Evolutionary conservation across 2,797 vertebrate species (phyloP).

Genomic region (Cossypha heuglini): DNA sequence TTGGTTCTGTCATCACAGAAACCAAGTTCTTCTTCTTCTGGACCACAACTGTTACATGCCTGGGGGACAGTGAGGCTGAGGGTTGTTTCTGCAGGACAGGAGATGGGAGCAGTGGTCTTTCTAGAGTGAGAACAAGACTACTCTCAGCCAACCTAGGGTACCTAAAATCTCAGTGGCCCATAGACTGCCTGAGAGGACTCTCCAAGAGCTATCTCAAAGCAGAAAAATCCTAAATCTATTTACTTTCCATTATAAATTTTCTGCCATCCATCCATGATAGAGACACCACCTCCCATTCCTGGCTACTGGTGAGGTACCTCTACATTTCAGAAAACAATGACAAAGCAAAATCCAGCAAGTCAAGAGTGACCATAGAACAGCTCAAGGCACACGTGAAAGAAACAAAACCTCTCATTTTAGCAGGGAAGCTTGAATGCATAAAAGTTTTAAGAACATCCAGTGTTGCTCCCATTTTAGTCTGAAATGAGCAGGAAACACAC

Average conservation of each 20-base stretch:
- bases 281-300: background rate
- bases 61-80: background rate
- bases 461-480: background rate
- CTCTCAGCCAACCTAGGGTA: accelerated
- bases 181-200: background rate
- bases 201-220: background rate
- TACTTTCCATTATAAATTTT: background rate
- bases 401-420: background rate
- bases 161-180: background rate
- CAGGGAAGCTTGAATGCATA: background rate
- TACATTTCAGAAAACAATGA: background rate
- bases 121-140: background rate
- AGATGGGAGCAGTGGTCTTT: background rate
- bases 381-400: background rate
- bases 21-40: background rate
- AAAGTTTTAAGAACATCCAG: background rate
- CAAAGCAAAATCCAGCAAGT: background rate
- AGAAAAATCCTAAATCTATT: background rate
- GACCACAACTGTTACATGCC: accelerated
- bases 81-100: background rate
- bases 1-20: background rate
- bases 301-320: background rate
- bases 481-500: background rate
- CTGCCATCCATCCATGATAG: background rate
- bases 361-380: background rate